Percentiles rank a stretch among this genome's conserved stretches.
phyloP scores from a whole-genome alignment of 1,140 invertebrate species.

The Drosophila bocqueti region DNA sequence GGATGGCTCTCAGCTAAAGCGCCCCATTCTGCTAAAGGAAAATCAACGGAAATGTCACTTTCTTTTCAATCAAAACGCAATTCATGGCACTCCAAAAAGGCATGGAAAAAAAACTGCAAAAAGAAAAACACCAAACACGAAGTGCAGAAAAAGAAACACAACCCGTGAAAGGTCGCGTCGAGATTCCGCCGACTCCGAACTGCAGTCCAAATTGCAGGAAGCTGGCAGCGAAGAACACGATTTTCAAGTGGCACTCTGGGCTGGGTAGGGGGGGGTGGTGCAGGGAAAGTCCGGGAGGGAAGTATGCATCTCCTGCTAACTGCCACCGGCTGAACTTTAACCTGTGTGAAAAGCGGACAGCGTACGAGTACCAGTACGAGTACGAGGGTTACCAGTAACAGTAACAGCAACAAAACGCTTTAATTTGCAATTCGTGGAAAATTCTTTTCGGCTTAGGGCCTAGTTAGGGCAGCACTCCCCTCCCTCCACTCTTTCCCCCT shows the following conservation, averaged over 20 bases:
- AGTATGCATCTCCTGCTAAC: constrained; percentile 43
- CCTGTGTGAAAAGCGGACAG: constrained; percentile 50
- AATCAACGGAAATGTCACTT: constrained; percentile 83
- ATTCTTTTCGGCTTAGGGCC: constrained; percentile 58
- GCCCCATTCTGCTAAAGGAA: constrained; percentile 54
- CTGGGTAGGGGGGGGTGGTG: background rate
- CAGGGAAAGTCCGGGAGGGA: constrained; percentile 10
- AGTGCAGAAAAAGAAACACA: constrained; percentile 40
- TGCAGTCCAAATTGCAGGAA: constrained; percentile 67
- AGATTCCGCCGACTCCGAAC: constrained; percentile 51
- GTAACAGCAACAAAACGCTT: constrained; percentile 59
- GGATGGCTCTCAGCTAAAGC: constrained; percentile 11
- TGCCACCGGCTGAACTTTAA: constrained; percentile 78
- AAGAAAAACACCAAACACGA: constrained; percentile 40
- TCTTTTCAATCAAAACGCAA: constrained; percentile 84
- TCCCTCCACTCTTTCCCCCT: background rate
- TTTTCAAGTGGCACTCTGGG: constrained; percentile 66
- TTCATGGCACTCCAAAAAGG: constrained; percentile 77
- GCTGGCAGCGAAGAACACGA: constrained; percentile 72
- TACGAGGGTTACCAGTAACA: constrained; percentile 11
- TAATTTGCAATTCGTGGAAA: constrained; percentile 83
- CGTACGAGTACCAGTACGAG: constrained; percentile 10
- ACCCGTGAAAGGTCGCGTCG: constrained; percentile 55
- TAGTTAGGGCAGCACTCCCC: constrained; percentile 42
- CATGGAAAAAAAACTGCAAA: constrained; percentile 4